phyloP scores from a whole-genome alignment of 2,888 invertebrate species.

The Meganola albula region DNA sequence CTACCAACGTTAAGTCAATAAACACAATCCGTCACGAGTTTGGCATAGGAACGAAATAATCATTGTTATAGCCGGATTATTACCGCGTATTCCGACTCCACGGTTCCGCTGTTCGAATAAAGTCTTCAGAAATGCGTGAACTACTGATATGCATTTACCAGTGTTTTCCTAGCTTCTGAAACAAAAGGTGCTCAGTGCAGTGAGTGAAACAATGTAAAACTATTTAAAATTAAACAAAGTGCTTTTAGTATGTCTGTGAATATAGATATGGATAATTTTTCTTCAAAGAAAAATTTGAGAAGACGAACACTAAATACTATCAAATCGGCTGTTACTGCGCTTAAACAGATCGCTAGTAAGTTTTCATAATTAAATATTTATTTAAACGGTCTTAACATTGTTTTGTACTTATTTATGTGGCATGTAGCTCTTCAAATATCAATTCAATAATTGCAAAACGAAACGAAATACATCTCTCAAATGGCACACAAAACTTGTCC shows the following conservation, averaged over 20 bases:
- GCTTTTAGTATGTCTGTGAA: conserved; percentile 56
- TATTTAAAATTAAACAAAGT: conserved; percentile 23
- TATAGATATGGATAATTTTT: conserved; percentile 67
- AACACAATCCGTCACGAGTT: conserved; percentile 24
- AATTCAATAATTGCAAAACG: no score
- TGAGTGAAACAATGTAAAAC: conserved; percentile 21
- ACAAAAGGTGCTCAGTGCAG: conserved; percentile 54
- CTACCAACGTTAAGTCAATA: conserved; percentile 19
- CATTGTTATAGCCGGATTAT: conserved; percentile 15
- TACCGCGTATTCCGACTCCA: conserved; percentile 37
- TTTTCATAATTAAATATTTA: no score
- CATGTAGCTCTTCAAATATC: no score
- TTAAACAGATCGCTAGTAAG: conserved; percentile 72
- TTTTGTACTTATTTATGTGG: no score
- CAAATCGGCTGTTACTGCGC: conserved; percentile 65
- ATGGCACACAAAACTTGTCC: no score
- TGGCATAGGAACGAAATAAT: conserved; percentile 22
- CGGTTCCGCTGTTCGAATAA: conserved; percentile 45
- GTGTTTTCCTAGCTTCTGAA: conserved; percentile 58
- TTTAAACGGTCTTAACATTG: no score
- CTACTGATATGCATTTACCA: conserved; percentile 69
- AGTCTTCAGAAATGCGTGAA: conserved; percentile 46
- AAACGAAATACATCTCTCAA: no score
- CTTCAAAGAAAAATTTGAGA: conserved; percentile 64
- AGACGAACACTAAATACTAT: conserved; percentile 67